Evolutionary conservation across 2,888 invertebrate species (phyloP).

Genomic region (Gnatocerus cornutus): DNA sequence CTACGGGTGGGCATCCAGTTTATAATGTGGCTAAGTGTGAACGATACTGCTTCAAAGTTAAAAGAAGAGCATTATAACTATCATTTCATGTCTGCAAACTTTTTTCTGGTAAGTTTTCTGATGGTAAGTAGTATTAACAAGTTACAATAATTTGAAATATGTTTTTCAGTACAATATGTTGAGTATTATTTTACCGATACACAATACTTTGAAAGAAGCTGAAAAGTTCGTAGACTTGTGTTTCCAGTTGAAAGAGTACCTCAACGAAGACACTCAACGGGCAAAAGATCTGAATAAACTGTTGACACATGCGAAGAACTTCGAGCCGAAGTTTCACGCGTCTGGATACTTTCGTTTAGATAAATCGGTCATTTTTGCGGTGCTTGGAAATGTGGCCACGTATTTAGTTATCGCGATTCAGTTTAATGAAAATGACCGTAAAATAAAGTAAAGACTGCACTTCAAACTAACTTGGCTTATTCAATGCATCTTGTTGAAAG

Average conservation of each 20-base stretch:
- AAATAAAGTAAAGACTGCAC: too few relatives aligned
- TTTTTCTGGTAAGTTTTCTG: not conserved
- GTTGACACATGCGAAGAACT: not conserved
- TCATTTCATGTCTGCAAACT: not conserved
- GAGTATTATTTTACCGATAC: not conserved
- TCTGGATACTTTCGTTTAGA: not conserved
- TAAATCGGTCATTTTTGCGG: not conserved
- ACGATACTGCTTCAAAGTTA: too few relatives aligned
- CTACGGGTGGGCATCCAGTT: not conserved
- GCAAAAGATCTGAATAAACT: not conserved
- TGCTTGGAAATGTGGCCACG: not conserved
- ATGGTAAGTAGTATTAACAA: too few relatives aligned
- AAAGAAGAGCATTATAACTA: too few relatives aligned
- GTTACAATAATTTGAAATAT: too few relatives aligned
- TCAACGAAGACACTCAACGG: not conserved
- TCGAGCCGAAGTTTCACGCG: not conserved
- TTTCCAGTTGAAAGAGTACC: not conserved
- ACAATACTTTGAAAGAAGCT: not conserved
- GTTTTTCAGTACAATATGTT: constrained; percentile 2
- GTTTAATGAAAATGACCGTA: not conserved
- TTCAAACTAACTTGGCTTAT: too few relatives aligned
- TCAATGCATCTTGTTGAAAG: too few relatives aligned
- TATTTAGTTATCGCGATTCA: constrained; percentile 8
- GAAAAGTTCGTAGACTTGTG: constrained; percentile 9
- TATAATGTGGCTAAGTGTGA: not conserved